Conservation (phyloP, 2,888 invertebrate species). For the Ennomos erosarius region DNA sequence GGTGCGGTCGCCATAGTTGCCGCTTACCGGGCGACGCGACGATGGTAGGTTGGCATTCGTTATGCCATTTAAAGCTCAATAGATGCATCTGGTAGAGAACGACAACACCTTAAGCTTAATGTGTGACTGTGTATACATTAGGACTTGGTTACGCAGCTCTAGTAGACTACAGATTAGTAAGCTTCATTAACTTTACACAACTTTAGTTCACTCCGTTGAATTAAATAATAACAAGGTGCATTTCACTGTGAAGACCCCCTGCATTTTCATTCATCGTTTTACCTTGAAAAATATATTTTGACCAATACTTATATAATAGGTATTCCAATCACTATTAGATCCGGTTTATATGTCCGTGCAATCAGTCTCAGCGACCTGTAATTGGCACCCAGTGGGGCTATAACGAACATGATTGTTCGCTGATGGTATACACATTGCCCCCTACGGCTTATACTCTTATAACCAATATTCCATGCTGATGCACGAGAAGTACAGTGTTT, state of each 20-base stretch:
- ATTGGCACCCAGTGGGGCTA: conserved; percentile 73
- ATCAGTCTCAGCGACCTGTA: conserved; percentile 69
- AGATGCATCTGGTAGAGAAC: conserved; percentile 38
- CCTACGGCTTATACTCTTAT: conserved; percentile 30
- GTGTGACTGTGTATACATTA: conserved; percentile 23
- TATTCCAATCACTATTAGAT: conserved; percentile 26
- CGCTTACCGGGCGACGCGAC: conserved; percentile 3
- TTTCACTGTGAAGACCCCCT: too few species aligned
- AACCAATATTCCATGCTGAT: conserved; percentile 25
- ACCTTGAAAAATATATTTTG: not conserved
- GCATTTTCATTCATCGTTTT: not conserved
- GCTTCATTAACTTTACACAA: too few species aligned
- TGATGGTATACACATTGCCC: conserved; percentile 59
- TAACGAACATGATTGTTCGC: conserved; percentile 75
- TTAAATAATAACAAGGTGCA: too few species aligned
- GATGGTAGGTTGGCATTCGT: conserved; percentile 16
- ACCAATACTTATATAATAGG: not conserved
- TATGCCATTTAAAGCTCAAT: conserved; percentile 38
- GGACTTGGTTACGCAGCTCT: not conserved
- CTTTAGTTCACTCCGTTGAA: too few species aligned
- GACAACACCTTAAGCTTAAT: conserved; percentile 25
- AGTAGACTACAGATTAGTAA: too few species aligned
- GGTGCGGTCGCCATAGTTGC: conserved; percentile 31
- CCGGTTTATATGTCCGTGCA: conserved; percentile 59
- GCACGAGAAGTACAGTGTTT: conserved; percentile 3